phyloP scores from a whole-genome alignment of 1,140 invertebrate species.

The Nomia melanderi region DNA sequence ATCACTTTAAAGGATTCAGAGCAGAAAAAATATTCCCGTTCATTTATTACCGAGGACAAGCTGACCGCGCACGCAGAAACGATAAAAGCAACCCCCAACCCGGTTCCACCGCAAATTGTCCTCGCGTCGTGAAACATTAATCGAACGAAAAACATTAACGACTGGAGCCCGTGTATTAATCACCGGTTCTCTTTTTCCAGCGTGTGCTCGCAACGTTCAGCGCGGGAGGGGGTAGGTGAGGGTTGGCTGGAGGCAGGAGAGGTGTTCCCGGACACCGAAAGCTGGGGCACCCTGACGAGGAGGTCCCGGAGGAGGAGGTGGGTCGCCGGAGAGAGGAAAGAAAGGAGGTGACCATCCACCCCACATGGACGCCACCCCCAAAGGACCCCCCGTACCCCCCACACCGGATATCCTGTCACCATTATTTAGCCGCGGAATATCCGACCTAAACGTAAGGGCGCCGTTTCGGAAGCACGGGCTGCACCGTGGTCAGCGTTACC shows the following conservation, averaged over 20 bases:
- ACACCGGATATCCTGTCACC: conserved; percentile 71
- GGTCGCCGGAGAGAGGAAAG: conserved; percentile 61
- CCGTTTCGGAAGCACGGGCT: conserved; percentile 13
- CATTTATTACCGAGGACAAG: no score
- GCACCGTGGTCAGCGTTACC: conserved; percentile 37
- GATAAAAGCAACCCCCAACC: background rate
- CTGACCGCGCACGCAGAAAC: background rate
- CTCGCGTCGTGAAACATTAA: background rate
- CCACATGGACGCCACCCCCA: conserved; percentile 76
- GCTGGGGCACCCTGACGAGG: conserved; percentile 66
- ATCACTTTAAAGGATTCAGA: no score
- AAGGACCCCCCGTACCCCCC: conserved; percentile 69
- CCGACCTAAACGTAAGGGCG: conserved; percentile 65
- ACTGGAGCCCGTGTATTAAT: background rate
- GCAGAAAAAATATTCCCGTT: no score
- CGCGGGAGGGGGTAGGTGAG: conserved; percentile 60
- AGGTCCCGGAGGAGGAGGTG: conserved; percentile 68
- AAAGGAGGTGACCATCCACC: conserved; percentile 74
- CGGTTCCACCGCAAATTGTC: no score
- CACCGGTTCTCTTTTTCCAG: conserved; percentile 54
- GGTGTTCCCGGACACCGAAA: conserved; percentile 65
- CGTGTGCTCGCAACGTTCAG: conserved; percentile 50
- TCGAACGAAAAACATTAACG: background rate
- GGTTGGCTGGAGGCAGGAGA: conserved; percentile 46
- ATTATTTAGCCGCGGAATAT: conserved; percentile 73